Evolutionary conservation across 2,797 vertebrate genomes (phyloP).

Genomic region (Lemur catta): DNA sequence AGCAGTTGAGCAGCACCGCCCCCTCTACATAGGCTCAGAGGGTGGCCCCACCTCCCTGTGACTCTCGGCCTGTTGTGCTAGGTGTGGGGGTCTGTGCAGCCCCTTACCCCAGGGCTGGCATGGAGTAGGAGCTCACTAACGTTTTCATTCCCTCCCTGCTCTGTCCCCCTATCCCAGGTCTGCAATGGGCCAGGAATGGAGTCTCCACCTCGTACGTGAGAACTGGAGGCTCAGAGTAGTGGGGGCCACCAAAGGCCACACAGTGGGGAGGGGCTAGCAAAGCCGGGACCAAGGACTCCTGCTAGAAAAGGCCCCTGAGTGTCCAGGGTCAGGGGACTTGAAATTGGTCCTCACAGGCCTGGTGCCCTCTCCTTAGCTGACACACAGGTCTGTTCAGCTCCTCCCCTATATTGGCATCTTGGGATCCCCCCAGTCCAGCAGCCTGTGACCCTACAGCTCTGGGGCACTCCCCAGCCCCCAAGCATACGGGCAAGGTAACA

Average conservation of each 20-base stretch:
- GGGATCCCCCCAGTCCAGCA: not conserved
- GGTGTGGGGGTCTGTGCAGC: too few relatives aligned
- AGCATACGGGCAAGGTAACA: not conserved
- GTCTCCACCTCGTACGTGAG: too few relatives aligned
- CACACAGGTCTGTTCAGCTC: not conserved
- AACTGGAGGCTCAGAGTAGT: not conserved
- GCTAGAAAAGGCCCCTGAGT: not conserved
- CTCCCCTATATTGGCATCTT: not conserved
- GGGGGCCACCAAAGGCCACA: not conserved
- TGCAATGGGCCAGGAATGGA: not conserved
- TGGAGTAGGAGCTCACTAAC: not conserved
- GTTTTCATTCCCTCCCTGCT: not conserved
- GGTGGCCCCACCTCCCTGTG: not conserved
- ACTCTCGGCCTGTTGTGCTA: not conserved
- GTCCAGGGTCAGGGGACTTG: not conserved
- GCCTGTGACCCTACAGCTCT: not conserved
- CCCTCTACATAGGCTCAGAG: not conserved
- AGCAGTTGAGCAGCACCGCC: rapidly evolving
- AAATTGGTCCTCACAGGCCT: not conserved
- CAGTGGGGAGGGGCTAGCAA: not conserved
- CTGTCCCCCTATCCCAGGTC: not conserved
- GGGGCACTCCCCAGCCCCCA: not conserved
- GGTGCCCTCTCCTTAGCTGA: not conserved
- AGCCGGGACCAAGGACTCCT: not conserved
- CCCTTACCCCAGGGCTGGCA: too few relatives aligned